A percentile compares a stretch with the other conserved stretches of the same genome.
Evolutionary conservation across 2,888 invertebrate genomes (phyloP).

Genomic region (Blastobasis lacticolella): DNA sequence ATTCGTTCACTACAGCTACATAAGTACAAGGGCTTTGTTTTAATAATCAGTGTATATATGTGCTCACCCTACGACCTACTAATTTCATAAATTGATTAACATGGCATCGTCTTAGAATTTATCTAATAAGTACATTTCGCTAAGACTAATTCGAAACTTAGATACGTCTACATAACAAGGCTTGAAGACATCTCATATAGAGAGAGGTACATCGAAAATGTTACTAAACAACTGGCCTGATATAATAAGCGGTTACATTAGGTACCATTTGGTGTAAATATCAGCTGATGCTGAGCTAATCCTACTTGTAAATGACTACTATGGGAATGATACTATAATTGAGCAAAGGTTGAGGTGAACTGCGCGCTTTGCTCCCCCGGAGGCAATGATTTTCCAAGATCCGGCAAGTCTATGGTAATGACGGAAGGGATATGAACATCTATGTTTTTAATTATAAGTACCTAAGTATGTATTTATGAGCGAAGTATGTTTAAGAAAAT

Average conservation of each 20-base stretch:
- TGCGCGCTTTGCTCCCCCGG: no score
- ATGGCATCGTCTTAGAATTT: slow-evolving; percentile 46
- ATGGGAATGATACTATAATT: slow-evolving; percentile 46
- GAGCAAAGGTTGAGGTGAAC: slow-evolving; percentile 29
- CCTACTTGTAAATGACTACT: slow-evolving; percentile 8
- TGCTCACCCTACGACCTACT: slow-evolving; percentile 29
- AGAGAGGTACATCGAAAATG: slow-evolving; percentile 15
- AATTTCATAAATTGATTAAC: slow-evolving; percentile 32
- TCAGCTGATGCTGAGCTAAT: no score
- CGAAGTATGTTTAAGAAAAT: no score
- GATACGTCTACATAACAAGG: slow-evolving; percentile 34
- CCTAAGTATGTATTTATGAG: no score
- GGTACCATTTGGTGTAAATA: background rate
- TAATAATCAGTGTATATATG: slow-evolving; percentile 12
- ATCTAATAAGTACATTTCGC: slow-evolving; percentile 14
- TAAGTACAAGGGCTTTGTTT: slow-evolving; percentile 4
- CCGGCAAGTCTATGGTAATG: no score
- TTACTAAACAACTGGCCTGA: slow-evolving; percentile 14
- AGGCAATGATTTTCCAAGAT: no score
- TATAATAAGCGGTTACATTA: slow-evolving; percentile 4
- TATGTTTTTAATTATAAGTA: no score
- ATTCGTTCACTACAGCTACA: slow-evolving; percentile 31
- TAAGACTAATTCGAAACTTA: slow-evolving; percentile 19
- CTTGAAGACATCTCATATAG: slow-evolving; percentile 48
- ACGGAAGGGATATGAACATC: no score